phyloP scores from a whole-genome alignment of 2,797 vertebrate genomes.

The Chloroceryle inda region DNA sequence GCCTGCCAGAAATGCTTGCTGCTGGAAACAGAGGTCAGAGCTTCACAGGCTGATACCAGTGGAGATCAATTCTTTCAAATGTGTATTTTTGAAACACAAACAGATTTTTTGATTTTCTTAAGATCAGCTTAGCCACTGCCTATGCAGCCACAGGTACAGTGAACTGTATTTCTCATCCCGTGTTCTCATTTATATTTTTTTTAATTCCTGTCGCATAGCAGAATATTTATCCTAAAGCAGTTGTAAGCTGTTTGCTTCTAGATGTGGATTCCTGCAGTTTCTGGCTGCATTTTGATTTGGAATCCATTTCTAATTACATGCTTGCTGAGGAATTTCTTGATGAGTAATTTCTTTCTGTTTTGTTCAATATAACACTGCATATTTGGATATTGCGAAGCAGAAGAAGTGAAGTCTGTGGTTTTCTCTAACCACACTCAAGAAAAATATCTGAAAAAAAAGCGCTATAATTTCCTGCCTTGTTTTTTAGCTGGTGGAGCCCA shows the following conservation, averaged over 20 bases:
- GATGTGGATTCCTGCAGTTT: conserved; percentile 1
- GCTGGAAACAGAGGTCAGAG: conserved; percentile 15
- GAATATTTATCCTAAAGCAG: conserved; percentile 30
- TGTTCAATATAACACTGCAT: not conserved
- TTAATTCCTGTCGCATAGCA: not conserved
- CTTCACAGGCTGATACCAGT: not conserved
- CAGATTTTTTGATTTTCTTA: not conserved
- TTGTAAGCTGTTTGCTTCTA: conserved; percentile 28
- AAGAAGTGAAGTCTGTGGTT: not conserved
- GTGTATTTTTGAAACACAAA: not conserved
- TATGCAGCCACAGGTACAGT: not conserved
- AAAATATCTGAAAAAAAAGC: not conserved
- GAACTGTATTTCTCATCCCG: not conserved
- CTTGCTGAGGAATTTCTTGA: conserved; percentile 35
- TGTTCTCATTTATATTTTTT: not conserved
- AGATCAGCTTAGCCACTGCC: not conserved
- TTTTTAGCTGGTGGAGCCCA: not conserved
- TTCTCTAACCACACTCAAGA: not conserved
- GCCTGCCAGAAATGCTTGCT: not conserved
- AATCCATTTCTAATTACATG: conserved; percentile 47
- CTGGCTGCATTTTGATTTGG: conserved; percentile 33
- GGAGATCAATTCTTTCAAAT: not conserved
- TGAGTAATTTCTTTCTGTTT: conserved; percentile 41
- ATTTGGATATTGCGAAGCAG: not conserved
- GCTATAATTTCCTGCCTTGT: fast-evolving